These are phyloP conservation scores for Orientallactaga bullata DNA, from an alignment of 2,113 vertebrate genomes.

Conservation along the genomic window DNA sequence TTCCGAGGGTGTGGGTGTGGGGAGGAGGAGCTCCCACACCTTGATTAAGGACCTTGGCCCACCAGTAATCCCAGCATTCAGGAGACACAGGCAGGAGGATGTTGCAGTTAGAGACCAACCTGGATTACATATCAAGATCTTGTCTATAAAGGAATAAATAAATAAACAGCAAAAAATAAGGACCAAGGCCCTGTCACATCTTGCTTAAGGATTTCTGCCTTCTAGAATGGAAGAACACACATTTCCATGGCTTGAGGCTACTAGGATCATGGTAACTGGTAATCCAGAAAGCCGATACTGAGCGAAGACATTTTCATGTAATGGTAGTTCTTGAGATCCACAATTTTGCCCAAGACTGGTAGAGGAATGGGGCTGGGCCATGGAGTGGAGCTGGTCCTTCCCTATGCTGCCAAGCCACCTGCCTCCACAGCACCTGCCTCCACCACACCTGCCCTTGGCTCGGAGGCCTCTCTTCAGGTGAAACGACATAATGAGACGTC, in stretches of 20 bases:
- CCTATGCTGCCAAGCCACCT: background rate
- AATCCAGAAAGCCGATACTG: background rate
- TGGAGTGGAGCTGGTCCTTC: background rate
- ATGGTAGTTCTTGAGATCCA: background rate
- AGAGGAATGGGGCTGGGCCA: too few species aligned
- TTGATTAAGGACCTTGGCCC: background rate
- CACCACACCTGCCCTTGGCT: rapidly evolving
- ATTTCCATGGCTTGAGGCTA: background rate
- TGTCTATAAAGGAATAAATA: background rate
- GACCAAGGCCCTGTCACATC: rapidly evolving
- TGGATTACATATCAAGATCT: background rate
- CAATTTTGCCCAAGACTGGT: background rate
- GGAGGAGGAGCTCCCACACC: too few species aligned
- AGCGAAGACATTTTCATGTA: background rate
- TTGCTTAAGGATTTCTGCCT: background rate
- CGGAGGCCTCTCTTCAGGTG: background rate
- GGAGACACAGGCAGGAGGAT: background rate
- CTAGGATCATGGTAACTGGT: rapidly evolving
- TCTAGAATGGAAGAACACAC: background rate
- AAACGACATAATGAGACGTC: background rate
- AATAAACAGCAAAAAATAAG: background rate
- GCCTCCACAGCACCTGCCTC: background rate
- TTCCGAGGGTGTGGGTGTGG: rapidly evolving
- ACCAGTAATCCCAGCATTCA: background rate
- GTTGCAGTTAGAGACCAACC: background rate